Base-by-base conservation (phyloP, 2,888 invertebrate genomes). In the Dolichopus griseipennis region DNA sequence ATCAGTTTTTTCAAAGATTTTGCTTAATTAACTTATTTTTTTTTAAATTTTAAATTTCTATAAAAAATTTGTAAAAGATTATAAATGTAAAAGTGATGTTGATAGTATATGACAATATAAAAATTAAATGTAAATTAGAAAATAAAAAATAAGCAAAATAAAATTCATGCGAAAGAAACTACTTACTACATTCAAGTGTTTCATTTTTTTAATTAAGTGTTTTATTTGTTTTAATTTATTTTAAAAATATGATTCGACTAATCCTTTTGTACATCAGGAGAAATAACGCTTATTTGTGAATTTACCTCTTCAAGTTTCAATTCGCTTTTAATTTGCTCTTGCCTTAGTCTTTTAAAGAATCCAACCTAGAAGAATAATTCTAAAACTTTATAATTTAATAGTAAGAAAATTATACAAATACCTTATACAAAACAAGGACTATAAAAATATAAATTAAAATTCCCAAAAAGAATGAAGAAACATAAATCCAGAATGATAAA, bases 321-420 rank as follows among this genome's bases (percentile, higher is more conserved):
- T 66, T 77, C 75, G 27, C 27, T 27, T 70, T 78, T 73, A 64
- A 82, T 71, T 72, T 81, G 77, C 65, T 79, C 76, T 72, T 79
- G 80, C 65, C 76, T 78, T 18, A 73, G 72, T 63, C 82, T 75
- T 68, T 78, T 77, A 72, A 83, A 83, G 72, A 82, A 83, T 64
- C 82, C 81, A 69, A 75, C 72, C 80, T 80, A 37, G 69, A 65
- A 43, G 61, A 62, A 66, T 43, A 9, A 34, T 22, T 43, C 21
- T 15, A n/a, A 33, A 62, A 22, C 12, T 61, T n/a, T 15, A 1
- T 27, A 67, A 37, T 15, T 22, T 62, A 22, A 7, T 61, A 33
- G 27, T 61, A 52, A 43, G 22, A 15, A 34, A 37, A 27, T 67
- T 37, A 65, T 68, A n/a, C n/a, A n/a, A n/a, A n/a, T 71, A 74